These are phyloP conservation scores for Gadopsis marmoratus DNA, from an alignment of 2,797 vertebrate genomes.

Conservation along the genomic window DNA sequence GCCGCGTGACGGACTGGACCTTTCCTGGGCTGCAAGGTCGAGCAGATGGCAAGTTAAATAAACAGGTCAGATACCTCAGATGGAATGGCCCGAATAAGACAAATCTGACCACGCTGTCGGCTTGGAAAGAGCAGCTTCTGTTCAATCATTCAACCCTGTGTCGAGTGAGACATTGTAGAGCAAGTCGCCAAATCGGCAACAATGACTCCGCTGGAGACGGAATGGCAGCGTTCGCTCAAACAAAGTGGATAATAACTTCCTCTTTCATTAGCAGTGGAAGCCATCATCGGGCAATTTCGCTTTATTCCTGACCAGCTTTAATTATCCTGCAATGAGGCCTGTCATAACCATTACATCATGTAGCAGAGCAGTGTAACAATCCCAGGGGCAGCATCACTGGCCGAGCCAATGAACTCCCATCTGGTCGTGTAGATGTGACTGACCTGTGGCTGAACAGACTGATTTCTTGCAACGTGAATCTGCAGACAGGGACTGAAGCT, in stretches of 20 bases:
- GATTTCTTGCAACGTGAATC: conserved; percentile 53
- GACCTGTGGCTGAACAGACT: conserved; percentile 51
- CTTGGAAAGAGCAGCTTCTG: conserved; percentile 33
- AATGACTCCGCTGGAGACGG: conserved; percentile 39
- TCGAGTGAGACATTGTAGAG: conserved; percentile 39
- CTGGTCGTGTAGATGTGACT: conserved; percentile 65
- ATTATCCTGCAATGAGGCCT: conserved; percentile 73
- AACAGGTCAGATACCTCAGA: conserved; percentile 50
- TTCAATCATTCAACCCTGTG: conserved; percentile 35
- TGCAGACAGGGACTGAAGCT: conserved; percentile 22
- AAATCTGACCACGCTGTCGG: conserved; percentile 30
- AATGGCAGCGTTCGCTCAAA: conserved; percentile 43
- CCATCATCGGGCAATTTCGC: conserved; percentile 57
- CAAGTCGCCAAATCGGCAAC: conserved; percentile 45
- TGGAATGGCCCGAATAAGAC: conserved; percentile 34
- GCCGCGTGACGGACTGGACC: conserved; percentile 15
- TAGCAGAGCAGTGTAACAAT: conserved; percentile 58
- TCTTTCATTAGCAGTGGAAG: conserved; percentile 48
- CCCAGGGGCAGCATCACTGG: conserved; percentile 66
- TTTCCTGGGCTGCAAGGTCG: conserved; percentile 47
- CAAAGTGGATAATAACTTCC: conserved; percentile 65
- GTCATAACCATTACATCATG: conserved; percentile 80
- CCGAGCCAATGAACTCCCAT: conserved; percentile 72
- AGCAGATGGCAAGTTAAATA: conserved; percentile 71
- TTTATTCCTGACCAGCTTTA: conserved; percentile 74